Evolutionary conservation across 64 coral and sea anemone species (phyloP), one percentile per base, ranked within the genome.

Genomic region (Hydrozoanthus tunicans): DNA sequence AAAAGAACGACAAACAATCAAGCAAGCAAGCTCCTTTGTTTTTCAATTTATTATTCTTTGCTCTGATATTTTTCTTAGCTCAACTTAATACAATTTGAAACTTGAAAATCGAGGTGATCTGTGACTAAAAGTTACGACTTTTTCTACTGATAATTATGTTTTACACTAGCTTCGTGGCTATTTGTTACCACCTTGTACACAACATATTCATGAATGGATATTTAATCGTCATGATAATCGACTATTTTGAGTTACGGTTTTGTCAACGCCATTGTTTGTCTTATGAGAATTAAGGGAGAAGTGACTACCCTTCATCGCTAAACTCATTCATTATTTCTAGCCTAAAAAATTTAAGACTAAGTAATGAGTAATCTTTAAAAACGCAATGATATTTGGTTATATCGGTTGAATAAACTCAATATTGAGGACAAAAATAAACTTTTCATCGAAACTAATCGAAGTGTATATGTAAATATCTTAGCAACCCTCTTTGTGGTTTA

Each of bases 231-330:
- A 61, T 17, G 17, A 70, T 73, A 23, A 75, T 51, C 23, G 1
- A 59, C 55, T 59, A 56, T 74, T 57, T 17, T 88, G 7, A 14
- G 9, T 51, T 6, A 17, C 68, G 53, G 55, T 32, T 88, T 70
- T 61, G 6, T 74, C 20, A 61, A 88, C 24, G 13, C 12, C n/a
- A 75, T 75, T 88, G 5, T 74, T 76, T 88, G 62, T 88, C 10
- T 12, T 53, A 14, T 58, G 9, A 71, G 82, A 86, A 26, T 32
- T 25, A 17, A 3, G 20, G 70, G 7, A 59, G 12, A 73, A 75
- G 25, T 73, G 51, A 27, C 56, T 32, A 88, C 17, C 84, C 17
- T 51, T 56, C 5, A 54, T 67, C 54, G 53, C 53, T 71, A 12
- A 59, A 86, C 53, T 60, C 7, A 61, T 61, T 15, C n/a, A 58